Evolutionary conservation across 2,113 vertebrate genomes (phyloP), one percentile per base, ranked within the genome.

Genomic region (Nesoenas mayeri): DNA sequence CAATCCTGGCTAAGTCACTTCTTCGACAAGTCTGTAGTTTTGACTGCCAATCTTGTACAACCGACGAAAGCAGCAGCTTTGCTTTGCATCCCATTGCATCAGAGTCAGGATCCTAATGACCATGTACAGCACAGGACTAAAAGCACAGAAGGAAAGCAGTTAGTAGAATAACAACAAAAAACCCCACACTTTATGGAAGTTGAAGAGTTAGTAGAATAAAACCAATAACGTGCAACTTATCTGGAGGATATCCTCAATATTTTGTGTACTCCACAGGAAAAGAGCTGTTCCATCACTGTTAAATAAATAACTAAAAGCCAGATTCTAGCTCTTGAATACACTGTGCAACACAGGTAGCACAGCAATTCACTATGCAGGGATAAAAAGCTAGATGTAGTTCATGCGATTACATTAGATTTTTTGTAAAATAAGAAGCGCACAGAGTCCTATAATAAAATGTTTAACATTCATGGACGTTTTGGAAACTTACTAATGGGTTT

Each of bases 401-500:
- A 73, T 29, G 47, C 50, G 25, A 70, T 89, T 75, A 84, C 31
- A 38, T 54, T 75, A 50, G 29, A 72, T 58, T 86, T 89, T 62
- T 47, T 69, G 56, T 34, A 72, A 85, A 79, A 74, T 36, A 91
- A 85, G 44, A 72, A 85, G 38, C 2, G 3, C n/a, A 94, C 34
- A 48, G 64, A 74, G 65, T 82, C 70, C 62, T 71, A 25, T 84
- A 84, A 93, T 79, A 73, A 94, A 94, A 62, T 62, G 62, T 85
- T 94, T 82, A 95, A 57, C 88, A 92, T 95, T 95, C 88, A 56
- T 50, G 50, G 42, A 84, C 61, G 42, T 88, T 93, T 93, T 62
- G 56, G 51, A 94, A 85, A 87, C 67, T 71, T 78, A 56, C 57
- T 89, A 89, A 93, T 70, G 61, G 91, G 88, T 54, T 91, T 92